A percentile compares a stretch with the other conserved stretches of the same genome.
Evolutionary conservation across 2,113 vertebrate genomes (phyloP).

Genomic region (Hydrolagus affinis): DNA sequence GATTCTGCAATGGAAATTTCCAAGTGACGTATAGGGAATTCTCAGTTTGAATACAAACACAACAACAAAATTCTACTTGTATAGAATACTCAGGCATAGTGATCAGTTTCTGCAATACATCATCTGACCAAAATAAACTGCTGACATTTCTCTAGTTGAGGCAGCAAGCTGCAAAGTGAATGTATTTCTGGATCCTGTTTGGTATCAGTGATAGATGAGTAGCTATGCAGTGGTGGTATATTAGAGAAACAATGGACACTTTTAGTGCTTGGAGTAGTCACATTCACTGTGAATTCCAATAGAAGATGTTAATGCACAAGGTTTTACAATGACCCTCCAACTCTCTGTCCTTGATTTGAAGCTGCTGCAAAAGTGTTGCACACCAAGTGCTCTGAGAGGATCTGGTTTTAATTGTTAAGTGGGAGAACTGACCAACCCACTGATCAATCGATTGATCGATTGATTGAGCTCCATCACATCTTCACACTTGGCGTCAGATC

Average conservation of each 20-base stretch:
- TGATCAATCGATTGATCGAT: no score
- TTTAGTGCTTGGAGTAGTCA: neutral
- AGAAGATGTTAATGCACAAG: neutral
- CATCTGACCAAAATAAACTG: neutral
- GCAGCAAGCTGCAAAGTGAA: neutral
- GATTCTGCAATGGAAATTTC: no score
- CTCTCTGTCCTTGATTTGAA: no score
- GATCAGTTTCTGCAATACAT: neutral
- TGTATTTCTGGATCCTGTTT: neutral
- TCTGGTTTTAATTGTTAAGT: no score
- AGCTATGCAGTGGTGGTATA: neutral
- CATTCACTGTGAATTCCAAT: neutral
- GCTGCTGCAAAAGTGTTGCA: no score
- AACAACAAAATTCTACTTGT: neutral
- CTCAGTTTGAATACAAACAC: neutral
- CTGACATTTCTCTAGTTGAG: neutral
- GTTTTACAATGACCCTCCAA: neutral
- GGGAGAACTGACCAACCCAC: no score
- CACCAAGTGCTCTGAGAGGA: no score
- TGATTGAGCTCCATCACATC: no score
- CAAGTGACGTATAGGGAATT: no score
- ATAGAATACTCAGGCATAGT: neutral
- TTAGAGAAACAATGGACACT: neutral
- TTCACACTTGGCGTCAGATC: no score
- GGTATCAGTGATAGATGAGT: neutral